Evolutionary conservation across 2,113 vertebrate genomes (phyloP), one percentile per base, ranked within the genome.

Genomic region (Erythrolamprus reginae): DNA sequence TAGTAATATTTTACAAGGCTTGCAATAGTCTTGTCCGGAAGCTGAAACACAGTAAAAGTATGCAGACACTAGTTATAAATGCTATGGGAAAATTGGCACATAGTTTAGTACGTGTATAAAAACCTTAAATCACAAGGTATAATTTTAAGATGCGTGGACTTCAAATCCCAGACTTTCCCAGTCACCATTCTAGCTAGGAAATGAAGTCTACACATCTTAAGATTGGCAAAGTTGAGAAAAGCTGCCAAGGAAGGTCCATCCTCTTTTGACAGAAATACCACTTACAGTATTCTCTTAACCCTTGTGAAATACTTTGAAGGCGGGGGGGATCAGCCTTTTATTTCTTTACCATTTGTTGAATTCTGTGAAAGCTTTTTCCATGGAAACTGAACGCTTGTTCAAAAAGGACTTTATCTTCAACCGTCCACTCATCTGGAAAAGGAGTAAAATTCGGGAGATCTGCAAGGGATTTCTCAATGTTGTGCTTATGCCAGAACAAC

Each of bases 371-470:
- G 97, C 99, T 99, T 97, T 99, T 99, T 87, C 99, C 99, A 45
- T 99, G 99, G 95, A 99, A 99, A 95, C 99, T 99, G 97, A 99
- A 99, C 82, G 99, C 99, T 96, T 99, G 99, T 91, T 99, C 99
- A 96, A 99, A 99, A 5, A 99, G 96, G 93, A 99, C 99, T 96
- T 99, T 99, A 92, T 99, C 99, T 97, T 99, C 99, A 84, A 99
- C 98, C 0, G 98, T 99, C 99, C 99, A 99, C 96, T 99, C 99
- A 92, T 99, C 99, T 7, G 99, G 99, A 95, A 99, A 99, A 89
- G 99, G 99, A 42, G 99, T 99, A 97, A 99, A 99, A 96, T 99
- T 99, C 13, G 99, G 98, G 93, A 99, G 97, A 97, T 99, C 99
- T 0, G 99, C 99, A 89, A 99, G 98, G 9, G 99, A 99, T 96